Evolutionary conservation across 2,113 vertebrate genomes (phyloP), one percentile per base, ranked within the genome.

Genomic region (Malurus cyaneus): DNA sequence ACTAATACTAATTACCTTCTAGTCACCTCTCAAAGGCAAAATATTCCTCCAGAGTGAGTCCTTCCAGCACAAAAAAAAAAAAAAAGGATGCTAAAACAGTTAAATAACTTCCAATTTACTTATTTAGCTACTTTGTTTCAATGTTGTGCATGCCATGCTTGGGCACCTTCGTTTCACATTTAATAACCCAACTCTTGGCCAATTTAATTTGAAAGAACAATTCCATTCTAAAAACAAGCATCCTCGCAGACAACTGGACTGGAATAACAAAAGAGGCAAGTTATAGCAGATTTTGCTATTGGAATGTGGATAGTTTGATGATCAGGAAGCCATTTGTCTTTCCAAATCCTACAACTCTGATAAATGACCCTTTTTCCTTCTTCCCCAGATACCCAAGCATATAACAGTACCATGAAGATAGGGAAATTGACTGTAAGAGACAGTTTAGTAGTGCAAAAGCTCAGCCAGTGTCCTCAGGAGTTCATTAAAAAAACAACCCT

Each of bases 401-500:
- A 79, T n/a, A 90, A 77, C 73, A 96, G 53, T 64, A 74, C 29
- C 95, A 87, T 92, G 87, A 91, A 92, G 79, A 95, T 34, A 83
- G 64, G 69, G 85, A 96, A 89, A 96, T 4, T 42, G 81, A 80
- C 79, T 90, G 59, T 36, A 80, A 96, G 79, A 97, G 76, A 88
- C 90, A 96, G 76, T 88, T 95, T 36, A 88, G 72, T 39, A 89
- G 80, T 88, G 91, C 77, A 81, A 85, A 91, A 94, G 67, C 82
- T 96, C 94, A 94, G 72, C n/a, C 71, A 61, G 44, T 84, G 88
- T 94, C 86, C 84, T 97, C 80, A 95, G 87, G 86, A 97, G 80
- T 95, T 97, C 94, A 96, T 96, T 97, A 96, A 96, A 95, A 95
- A 96, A 96, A 92, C 44, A 96, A 76, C 62, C 56, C 77, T 95